Conservation (phyloP, 2,113 vertebrate genomes). For the Hystrix cristata region DNA sequence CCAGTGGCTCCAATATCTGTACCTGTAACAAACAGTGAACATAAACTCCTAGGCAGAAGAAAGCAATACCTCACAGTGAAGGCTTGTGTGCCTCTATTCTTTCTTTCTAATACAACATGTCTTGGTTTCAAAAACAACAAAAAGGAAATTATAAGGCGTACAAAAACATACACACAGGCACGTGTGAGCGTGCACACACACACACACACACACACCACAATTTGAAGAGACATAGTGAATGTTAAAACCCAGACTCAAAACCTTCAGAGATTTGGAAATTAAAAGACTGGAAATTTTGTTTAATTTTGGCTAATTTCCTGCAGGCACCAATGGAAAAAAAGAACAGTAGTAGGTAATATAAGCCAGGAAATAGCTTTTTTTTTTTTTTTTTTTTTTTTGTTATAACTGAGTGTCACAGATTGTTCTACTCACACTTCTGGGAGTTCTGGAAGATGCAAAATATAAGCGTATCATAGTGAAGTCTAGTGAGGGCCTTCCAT, state of each 20-base stretch:
- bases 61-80: too few species aligned
- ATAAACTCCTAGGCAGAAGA: neutral
- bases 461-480: neutral
- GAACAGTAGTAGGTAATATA: neutral
- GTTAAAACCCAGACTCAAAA: neutral
- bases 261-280: neutral
- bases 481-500: neutral
- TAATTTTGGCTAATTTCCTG: neutral
- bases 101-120: neutral
- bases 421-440: neutral
- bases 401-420: neutral
- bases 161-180: neutral
- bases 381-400: neutral
- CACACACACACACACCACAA: neutral
- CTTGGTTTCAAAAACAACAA: neutral
- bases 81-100: neutral
- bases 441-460: neutral
- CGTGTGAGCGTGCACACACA: neutral
- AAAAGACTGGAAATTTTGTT: neutral
- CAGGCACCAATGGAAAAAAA: neutral
- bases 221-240: neutral
- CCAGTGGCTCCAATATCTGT: neutral
- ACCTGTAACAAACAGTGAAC: neutral
- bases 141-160: neutral
- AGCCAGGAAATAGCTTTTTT: too few species aligned